Base-by-base conservation (phyloP, 1,140 invertebrate genomes). In the Megalopta genalis region DNA sequence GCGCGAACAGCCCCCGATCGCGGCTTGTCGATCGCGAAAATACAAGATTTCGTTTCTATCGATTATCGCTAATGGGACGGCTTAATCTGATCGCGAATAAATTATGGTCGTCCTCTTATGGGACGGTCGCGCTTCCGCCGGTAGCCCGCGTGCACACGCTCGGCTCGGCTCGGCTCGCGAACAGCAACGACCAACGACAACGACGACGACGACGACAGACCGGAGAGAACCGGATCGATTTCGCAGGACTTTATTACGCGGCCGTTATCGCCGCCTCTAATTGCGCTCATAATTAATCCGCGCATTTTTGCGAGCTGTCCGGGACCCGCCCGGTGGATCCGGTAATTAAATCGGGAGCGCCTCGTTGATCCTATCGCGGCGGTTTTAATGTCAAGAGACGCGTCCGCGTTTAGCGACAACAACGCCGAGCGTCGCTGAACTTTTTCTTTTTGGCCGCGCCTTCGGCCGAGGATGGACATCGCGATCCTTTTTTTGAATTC, bases 251-350 rank as follows among this genome's bases (percentile, higher is more conserved):
- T 77, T 77, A 71, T 77, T 77, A 64, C 37, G 68, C 60, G 32
- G 12, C 62, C 68, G 76, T 71, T 77, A 77, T 77, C 68, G 76
- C 23, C 68, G 76, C 68, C 60, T 77, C 76, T 77, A 77, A 77
- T 77, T 77, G 76, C 76, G 68, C 59, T 71, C 68, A 77, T 77
- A 77, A 77, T 77, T 77, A 77, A 77, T 77, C 76, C 62, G 46
- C 27, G 68, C 32, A 77, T 77, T 77, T 77, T 77, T 77, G 6
- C 67, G 27, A 5, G 49, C 49, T 16, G 49, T 3, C 49, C 25
- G n/a, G 9, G 5, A 7, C 52, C 46, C 70, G 12, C 6, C 21
- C 18, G 62, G 23, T 9, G 59, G 18, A 69, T 57, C 54, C 32
- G 59, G 21, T 77, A 77, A 77, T 77, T 77, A 77, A 77, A 77